phyloP scores from a whole-genome alignment of 2,113 vertebrate genomes.

The Gavia stellata region DNA sequence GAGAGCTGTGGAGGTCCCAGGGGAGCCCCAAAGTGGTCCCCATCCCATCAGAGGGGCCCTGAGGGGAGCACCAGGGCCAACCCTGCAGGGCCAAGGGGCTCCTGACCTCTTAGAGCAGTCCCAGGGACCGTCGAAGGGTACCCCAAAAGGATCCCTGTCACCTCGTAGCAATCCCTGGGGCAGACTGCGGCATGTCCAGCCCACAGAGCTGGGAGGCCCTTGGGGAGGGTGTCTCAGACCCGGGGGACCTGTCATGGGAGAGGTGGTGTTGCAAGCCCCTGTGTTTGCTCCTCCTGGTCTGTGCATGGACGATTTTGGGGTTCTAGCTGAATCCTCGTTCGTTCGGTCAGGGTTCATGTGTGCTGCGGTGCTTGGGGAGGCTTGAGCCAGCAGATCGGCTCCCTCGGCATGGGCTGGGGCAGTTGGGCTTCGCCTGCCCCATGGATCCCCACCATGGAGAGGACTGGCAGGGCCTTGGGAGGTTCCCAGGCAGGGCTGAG shows the following conservation, averaged over 20 bases:
- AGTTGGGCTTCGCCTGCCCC: rapidly evolving
- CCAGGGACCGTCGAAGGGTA: not conserved
- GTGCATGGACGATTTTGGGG: rapidly evolving
- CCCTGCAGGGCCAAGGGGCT: not conserved
- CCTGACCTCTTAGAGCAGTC: not conserved
- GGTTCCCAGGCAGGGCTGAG: not conserved
- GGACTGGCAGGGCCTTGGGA: not conserved
- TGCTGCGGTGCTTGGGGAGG: not conserved
- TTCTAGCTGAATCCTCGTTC: not conserved
- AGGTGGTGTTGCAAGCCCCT: not conserved
- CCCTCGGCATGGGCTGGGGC: not conserved
- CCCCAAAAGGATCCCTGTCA: not conserved
- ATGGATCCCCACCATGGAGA: rapidly evolving
- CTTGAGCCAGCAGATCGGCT: not conserved
- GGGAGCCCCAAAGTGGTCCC: not conserved
- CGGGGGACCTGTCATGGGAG: rapidly evolving
- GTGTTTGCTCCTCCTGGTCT: not conserved
- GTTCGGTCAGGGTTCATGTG: not conserved
- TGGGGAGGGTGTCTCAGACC: not conserved
- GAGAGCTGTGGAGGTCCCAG: not conserved
- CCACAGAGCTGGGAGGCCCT: not conserved
- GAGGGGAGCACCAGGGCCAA: not conserved
- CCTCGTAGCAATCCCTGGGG: not conserved
- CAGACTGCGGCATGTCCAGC: not conserved
- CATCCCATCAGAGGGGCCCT: not conserved